These are phyloP conservation scores for Pan troglodytes DNA, from an alignment of 2,113 vertebrate species.

Conservation along the genomic window NHGRI_mPanTro3-v2.1_pri NC_072417.2:54770001-54770500, in stretches of 20 bases:
- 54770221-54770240: neutral
- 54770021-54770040: neutral
- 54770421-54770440: too few species aligned
- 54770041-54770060: neutral
- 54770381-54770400: too few species aligned
- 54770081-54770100: slow-evolving; percentile 90
- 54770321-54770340: too few species aligned
- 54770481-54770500: too few species aligned
- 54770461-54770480: too few species aligned
- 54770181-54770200: slow-evolving; percentile 81
- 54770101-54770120: slow-evolving; percentile 88
- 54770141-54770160: slow-evolving; percentile 91
- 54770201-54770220: slow-evolving; percentile 81
- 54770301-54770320: neutral
- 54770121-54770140: slow-evolving; percentile 87
- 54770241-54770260: neutral
- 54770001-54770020: neutral
- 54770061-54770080: slow-evolving; percentile 78
- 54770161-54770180: slow-evolving; percentile 90
- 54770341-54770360: too few species aligned
- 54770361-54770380: too few species aligned
- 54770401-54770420: too few species aligned
- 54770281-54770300: neutral
- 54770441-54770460: too few species aligned
- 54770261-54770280: neutral